Conservation (phyloP, 2,113 vertebrate species). For the Carassius carassius region DNA sequence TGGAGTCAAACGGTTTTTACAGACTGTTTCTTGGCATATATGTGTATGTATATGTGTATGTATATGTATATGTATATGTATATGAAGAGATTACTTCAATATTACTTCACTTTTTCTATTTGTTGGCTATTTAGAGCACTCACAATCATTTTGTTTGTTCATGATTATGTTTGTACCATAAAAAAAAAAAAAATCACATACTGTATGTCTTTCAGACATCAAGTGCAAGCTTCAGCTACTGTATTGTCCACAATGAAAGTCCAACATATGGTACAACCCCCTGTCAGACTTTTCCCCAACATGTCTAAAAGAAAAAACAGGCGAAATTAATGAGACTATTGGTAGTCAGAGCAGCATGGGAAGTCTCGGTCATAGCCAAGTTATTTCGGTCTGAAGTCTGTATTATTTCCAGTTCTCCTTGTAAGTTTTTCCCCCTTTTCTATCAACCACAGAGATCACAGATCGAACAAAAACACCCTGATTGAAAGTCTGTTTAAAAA, state of each 20-base stretch:
- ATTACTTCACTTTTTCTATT: too few species aligned
- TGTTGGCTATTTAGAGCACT: too few species aligned
- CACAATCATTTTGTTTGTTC: too few species aligned
- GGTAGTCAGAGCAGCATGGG: background rate
- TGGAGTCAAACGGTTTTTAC: background rate
- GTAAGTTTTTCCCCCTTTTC: background rate
- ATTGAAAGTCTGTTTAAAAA: conserved; percentile 9
- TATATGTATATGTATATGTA: too few species aligned
- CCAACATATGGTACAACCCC: background rate
- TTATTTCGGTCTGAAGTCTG: background rate
- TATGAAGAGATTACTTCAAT: too few species aligned
- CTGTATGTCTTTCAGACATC: too few species aligned
- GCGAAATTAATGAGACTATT: background rate
- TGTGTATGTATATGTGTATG: too few species aligned
- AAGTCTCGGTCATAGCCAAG: background rate
- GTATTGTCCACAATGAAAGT: conserved; percentile 7
- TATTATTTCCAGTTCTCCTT: conserved; percentile 14
- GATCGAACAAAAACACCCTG: background rate
- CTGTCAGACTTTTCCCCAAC: background rate
- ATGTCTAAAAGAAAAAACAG: conserved; percentile 19
- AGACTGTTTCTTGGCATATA: too few species aligned
- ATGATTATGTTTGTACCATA: too few species aligned
- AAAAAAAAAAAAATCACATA: too few species aligned
- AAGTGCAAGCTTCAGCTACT: conserved; percentile 27
- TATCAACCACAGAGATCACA: conserved; percentile 12